Percentiles rank a stretch among this genome's conserved stretches.
These are phyloP conservation scores for Eurois occulta DNA, from an alignment of 2,888 invertebrate species.

Conservation along the genomic window DNA sequence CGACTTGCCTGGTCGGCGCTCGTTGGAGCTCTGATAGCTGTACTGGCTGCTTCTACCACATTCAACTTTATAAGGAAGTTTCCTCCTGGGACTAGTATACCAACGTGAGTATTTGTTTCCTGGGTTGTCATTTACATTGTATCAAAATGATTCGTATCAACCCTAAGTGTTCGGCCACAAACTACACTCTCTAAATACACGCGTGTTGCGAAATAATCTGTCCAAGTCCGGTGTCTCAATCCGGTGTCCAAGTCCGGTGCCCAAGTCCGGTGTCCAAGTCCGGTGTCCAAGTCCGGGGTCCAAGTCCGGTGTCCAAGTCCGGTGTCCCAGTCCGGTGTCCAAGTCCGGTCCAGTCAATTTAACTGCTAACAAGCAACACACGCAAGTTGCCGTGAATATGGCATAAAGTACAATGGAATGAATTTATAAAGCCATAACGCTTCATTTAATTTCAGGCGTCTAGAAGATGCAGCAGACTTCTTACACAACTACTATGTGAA, in stretches of 20 bases:
- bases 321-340: neutral
- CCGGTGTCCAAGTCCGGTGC: neutral
- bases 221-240: too few relatives aligned
- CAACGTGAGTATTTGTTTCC: constrained; percentile 69
- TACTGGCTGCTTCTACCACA: constrained; percentile 69
- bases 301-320: neutral
- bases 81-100: constrained; percentile 64
- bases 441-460: constrained; percentile 52
- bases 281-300: neutral
- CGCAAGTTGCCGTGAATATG: neutral
- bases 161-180: neutral
- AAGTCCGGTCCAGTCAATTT: neutral
- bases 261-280: neutral
- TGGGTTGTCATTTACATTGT: neutral
- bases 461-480: constrained; percentile 58
- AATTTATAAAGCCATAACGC: neutral
- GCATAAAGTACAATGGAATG: neutral
- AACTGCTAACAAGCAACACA: neutral
- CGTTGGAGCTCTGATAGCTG: constrained; percentile 63
- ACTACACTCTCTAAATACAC: neutral
- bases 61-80: constrained; percentile 75
- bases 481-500: constrained; percentile 74
- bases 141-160: neutral
- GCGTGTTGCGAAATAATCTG: neutral
- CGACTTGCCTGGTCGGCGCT: constrained; percentile 75